These are phyloP conservation scores for Lepas anatifera DNA, from an alignment of 2,888 invertebrate genomes.

Conservation along the genomic window DNA sequence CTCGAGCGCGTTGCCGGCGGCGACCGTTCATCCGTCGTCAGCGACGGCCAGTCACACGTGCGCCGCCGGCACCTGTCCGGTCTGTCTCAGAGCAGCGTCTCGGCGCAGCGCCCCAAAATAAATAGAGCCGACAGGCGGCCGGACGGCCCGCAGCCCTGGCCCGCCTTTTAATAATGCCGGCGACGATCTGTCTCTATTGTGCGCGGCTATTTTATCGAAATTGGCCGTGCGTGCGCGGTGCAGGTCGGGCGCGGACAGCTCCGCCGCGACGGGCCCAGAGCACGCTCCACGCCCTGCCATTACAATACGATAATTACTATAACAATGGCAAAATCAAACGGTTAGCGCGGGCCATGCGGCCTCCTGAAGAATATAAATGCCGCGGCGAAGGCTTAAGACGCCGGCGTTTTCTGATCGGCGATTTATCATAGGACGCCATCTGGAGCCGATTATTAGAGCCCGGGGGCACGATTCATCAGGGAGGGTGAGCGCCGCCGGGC, in stretches of 20 bases:
- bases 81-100: too few relatives aligned
- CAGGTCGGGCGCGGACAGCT: too few relatives aligned
- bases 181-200: constrained; percentile 2
- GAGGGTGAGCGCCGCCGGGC: not conserved
- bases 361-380: constrained; percentile 5
- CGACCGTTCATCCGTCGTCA: too few relatives aligned
- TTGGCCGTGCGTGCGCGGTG: not conserved
- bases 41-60: too few relatives aligned
- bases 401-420: not conserved
- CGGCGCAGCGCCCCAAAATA: too few relatives aligned
- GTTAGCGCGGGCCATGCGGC: not conserved
- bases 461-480: not conserved
- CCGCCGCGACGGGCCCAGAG: too few relatives aligned
- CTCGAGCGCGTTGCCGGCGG: too few relatives aligned
- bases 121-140: constrained; percentile 5
- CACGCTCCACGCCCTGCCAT: not conserved
- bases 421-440: constrained; percentile 4
- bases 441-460: constrained; percentile 4
- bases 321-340: constrained; percentile 11
- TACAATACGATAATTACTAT: constrained; percentile 10
- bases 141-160: not conserved
- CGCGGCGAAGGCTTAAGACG: constrained; percentile 4
- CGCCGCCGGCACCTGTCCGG: too few relatives aligned
- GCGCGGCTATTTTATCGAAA: not conserved
- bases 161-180: not conserved